Evolutionary conservation across 2,797 vertebrate species (phyloP), one percentile per base, ranked within the genome.

Genomic region (Gadopsis bispinosus): DNA sequence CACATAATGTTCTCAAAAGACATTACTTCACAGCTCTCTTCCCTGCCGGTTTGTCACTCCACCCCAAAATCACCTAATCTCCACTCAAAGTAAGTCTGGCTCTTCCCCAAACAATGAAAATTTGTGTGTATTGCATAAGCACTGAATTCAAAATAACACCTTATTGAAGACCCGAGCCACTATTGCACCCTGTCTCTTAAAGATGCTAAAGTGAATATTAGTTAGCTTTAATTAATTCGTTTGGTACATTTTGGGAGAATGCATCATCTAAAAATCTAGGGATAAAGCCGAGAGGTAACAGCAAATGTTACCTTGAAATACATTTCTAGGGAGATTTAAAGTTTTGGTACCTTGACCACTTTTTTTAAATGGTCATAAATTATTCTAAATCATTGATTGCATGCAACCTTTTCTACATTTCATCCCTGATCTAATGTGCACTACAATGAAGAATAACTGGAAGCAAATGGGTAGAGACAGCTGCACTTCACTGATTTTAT

Each of bases 1-100:
- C 88, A 95, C 88, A 88, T 73, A 81, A 87, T 93, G 92, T 95
- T 94, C 92, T 91, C 65, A 73, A 84, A 89, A 91, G 93, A 90
- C 89, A 92, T 90, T 53, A 93, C 90, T 87, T 90, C 86, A 92
- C 81, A 75, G 83, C 77, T 88, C 82, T 70, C 69, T 50, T 68
- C 62, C 22, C 70, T 50, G 48, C 76, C 66, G 39, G 69, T 50
- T 69, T 74, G 81, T 62, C 55, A 31, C 76, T 73, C 73, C 72
- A 77, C 65, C 81, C 76, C 43, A 20, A 75, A 75, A 82, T 76
- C 67, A 75, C 74, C 80, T 75, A 80, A 59, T 45, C 77, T 84
- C 69, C 54, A 58, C 77, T 75, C 54, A 31, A n/a, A 77, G 50
- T 50, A 14, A 66, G 45, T 73, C 84, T 76, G 74, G 45, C 67